Conservation (phyloP, 2,888 invertebrate species). For the Rhagonycha fulva region DNA sequence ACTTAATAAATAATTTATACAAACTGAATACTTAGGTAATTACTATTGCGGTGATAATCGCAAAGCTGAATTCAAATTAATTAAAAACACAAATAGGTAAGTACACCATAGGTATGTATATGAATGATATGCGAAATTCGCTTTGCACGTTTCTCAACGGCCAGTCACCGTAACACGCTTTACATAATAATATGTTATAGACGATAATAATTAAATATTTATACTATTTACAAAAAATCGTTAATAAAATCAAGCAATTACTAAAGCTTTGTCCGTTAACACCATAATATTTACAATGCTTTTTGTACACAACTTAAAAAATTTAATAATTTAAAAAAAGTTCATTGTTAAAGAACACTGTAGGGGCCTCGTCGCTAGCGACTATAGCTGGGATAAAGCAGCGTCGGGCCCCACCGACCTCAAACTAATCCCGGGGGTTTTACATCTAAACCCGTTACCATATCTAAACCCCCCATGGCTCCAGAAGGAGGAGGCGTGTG, state of each 20-base stretch:
- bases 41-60: conserved; percentile 28
- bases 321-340: conserved; percentile 13
- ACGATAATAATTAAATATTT: conserved; percentile 48
- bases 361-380: conserved; percentile 47
- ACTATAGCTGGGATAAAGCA: conserved; percentile 53
- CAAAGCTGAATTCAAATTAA: conserved; percentile 20
- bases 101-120: conserved; percentile 8
- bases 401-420: conserved; percentile 74
- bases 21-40: conserved; percentile 13
- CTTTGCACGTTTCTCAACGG: conserved; percentile 47
- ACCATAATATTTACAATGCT: conserved; percentile 42
- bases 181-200: conserved; percentile 35
- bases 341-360: conserved; percentile 34
- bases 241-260: conserved; percentile 38
- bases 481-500: conserved; percentile 56
- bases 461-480: conserved; percentile 59
- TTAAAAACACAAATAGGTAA: conserved; percentile 30
- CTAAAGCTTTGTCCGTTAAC: conserved; percentile 47
- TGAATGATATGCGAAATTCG: conserved; percentile 44
- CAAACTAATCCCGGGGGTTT: conserved; percentile 77
- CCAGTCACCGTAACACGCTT: conserved; percentile 47
- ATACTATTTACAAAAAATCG: conserved; percentile 49
- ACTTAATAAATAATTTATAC: conserved; percentile 29
- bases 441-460: conserved; percentile 70
- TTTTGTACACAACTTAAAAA: conserved; percentile 30